Percentiles rank a stretch among this genome's conserved stretches.
Conservation (phyloP, 2,113 vertebrate genomes). For the Limanda limanda region DNA sequence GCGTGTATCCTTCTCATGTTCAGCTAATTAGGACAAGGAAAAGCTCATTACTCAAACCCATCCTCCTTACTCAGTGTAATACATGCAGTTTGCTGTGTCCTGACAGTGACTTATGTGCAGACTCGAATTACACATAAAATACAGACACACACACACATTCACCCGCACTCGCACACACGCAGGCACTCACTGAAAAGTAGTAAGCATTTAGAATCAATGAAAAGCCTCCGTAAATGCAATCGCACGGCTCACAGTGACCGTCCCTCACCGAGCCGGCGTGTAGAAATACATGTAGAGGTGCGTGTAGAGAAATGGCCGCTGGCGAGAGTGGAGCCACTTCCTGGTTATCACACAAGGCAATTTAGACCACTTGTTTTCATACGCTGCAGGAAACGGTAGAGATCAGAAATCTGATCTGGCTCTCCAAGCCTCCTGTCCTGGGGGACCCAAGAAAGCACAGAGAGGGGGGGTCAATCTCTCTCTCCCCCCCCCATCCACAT, state of each 20-base stretch:
- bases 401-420: slow-evolving; percentile 82
- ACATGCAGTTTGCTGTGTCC: slow-evolving; percentile 80
- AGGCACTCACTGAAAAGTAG: slow-evolving; percentile 51
- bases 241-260: slow-evolving; percentile 19
- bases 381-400: slow-evolving; percentile 76
- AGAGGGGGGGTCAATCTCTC: slow-evolving; percentile 64
- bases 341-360: slow-evolving; percentile 77
- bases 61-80: slow-evolving; percentile 81
- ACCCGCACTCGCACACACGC: slow-evolving; percentile 32
- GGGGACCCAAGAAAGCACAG: slow-evolving; percentile 73
- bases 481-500: not conserved
- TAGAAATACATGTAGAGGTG: slow-evolving; percentile 28
- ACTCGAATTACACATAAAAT: slow-evolving; percentile 71
- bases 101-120: slow-evolving; percentile 81
- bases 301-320: slow-evolving; percentile 54
- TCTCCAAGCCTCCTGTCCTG: slow-evolving; percentile 76
- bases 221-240: slow-evolving; percentile 23
- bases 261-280: slow-evolving; percentile 20
- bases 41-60: slow-evolving; percentile 84
- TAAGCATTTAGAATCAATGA: slow-evolving; percentile 64
- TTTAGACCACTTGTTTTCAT: slow-evolving; percentile 81
- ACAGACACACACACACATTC: slow-evolving; percentile 48
- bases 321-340: slow-evolving; percentile 63
- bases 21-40: slow-evolving; percentile 86
- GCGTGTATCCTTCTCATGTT: slow-evolving; percentile 73